Conservation (phyloP, 2,113 vertebrate species). For the Sorex fumeus region DNA sequence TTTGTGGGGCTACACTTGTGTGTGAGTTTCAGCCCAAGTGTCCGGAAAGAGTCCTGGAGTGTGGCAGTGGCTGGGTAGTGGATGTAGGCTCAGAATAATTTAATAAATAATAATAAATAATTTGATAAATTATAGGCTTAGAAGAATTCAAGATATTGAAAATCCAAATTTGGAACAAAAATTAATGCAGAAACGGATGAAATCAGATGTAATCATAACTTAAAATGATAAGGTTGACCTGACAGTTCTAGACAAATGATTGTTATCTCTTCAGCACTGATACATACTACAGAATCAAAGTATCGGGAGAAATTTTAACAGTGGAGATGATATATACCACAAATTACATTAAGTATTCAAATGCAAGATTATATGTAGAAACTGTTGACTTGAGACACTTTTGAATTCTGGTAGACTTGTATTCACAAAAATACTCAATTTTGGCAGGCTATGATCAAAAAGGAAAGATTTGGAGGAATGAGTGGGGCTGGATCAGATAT, state of each 20-base stretch:
- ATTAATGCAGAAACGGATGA: background rate
- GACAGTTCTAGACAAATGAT: constrained; percentile 21
- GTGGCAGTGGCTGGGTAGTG: too few relatives aligned
- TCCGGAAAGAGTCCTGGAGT: too few relatives aligned
- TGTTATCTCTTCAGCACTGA: constrained; percentile 1
- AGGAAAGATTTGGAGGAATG: background rate
- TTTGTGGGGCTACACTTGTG: too few relatives aligned
- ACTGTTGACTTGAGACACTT: background rate
- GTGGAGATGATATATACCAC: background rate
- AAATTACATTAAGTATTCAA: constrained; percentile 6
- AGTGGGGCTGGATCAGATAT: background rate
- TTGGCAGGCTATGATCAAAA: background rate
- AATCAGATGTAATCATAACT: background rate
- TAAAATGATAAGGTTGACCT: background rate
- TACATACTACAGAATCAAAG: background rate
- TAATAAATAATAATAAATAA: background rate
- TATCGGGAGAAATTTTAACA: background rate
- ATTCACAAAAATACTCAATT: background rate
- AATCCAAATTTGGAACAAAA: constrained; percentile 35
- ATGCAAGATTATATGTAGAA: background rate
- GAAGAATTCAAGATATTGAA: background rate
- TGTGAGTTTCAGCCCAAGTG: too few relatives aligned
- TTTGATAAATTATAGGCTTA: background rate
- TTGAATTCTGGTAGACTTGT: background rate
- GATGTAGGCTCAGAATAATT: too few relatives aligned